phyloP scores from a whole-genome alignment of 1,140 invertebrate genomes.

The Daktulosphaira vitifoliae region DNA sequence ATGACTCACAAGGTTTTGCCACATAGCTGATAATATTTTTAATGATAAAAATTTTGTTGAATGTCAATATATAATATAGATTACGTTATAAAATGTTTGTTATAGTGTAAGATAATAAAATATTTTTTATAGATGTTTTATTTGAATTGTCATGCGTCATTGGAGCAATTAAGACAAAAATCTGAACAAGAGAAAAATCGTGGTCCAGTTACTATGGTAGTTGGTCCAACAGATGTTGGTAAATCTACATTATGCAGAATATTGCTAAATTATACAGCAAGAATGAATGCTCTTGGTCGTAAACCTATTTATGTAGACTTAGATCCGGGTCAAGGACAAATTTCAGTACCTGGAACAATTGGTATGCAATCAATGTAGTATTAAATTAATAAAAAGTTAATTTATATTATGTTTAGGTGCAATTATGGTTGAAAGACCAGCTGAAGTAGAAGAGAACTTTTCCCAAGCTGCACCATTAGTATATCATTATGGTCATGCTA shows the following conservation, averaged over 20 bases:
- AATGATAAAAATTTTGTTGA: too few relatives aligned
- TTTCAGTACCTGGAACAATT: slow-evolving; percentile 86
- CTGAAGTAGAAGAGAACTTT: slow-evolving; percentile 87
- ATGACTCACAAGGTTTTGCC: too few relatives aligned
- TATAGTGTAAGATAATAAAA: too few relatives aligned
- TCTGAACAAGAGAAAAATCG: slow-evolving; percentile 61
- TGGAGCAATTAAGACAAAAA: slow-evolving; percentile 76
- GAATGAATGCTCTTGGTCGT: slow-evolving; percentile 55
- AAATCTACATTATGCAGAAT: slow-evolving; percentile 88
- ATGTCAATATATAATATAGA: too few relatives aligned
- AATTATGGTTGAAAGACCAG: slow-evolving; percentile 78
- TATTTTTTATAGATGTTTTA: slow-evolving; percentile 53
- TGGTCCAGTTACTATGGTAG: slow-evolving; percentile 80
- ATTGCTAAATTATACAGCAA: slow-evolving; percentile 86
- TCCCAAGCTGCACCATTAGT: slow-evolving; percentile 83
- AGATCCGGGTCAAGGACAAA: slow-evolving; percentile 91
- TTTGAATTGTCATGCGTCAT: slow-evolving; percentile 85
- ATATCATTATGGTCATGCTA: slow-evolving; percentile 88
- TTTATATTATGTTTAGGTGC: slow-evolving; percentile 51
- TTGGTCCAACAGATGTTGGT: slow-evolving; percentile 91
- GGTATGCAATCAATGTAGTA: slow-evolving; percentile 46
- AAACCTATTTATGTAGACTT: slow-evolving; percentile 88
- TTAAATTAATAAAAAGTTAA: neutral
- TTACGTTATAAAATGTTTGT: too few relatives aligned
- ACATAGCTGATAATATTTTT: too few relatives aligned